Conservation (phyloP, 2,797 vertebrate species). For the Pelobates cultripes region DNA sequence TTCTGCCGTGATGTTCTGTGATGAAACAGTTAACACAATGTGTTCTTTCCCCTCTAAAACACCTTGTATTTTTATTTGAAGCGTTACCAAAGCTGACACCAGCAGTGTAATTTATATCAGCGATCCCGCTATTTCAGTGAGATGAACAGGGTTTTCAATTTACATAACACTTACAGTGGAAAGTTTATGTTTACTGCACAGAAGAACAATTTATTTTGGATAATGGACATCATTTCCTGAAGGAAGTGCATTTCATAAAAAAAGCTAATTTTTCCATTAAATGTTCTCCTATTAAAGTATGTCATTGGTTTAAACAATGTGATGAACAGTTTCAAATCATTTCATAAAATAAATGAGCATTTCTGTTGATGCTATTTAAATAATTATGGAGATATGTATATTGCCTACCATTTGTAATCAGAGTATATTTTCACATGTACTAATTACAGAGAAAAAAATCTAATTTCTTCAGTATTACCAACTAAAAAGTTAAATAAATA, state of each 20-base stretch:
- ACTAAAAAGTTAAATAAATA: too few relatives aligned
- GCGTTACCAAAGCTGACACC: constrained; percentile 45
- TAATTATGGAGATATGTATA: not conserved
- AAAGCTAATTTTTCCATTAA: constrained; percentile 48
- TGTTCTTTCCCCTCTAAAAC: constrained; percentile 16
- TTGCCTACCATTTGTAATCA: not conserved
- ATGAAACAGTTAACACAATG: constrained; percentile 1
- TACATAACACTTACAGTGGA: constrained; percentile 38
- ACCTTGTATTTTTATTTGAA: constrained; percentile 36
- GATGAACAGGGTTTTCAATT: constrained; percentile 18
- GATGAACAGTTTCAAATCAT: constrained; percentile 14
- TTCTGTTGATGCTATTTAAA: not conserved
- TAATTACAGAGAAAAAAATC: too few relatives aligned
- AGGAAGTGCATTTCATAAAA: constrained; percentile 52
- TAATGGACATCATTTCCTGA: constrained; percentile 34
- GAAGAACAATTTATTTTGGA: constrained; percentile 44
- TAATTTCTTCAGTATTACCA: too few relatives aligned
- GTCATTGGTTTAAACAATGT: constrained; percentile 29
- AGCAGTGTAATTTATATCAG: constrained; percentile 30
- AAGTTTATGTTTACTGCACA: constrained; percentile 54
- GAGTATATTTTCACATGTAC: not conserved
- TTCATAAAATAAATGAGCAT: not conserved
- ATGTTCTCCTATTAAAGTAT: constrained; percentile 34
- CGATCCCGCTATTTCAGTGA: not conserved
- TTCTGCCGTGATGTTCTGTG: too few relatives aligned